Evolutionary conservation across 1,140 invertebrate species (phyloP).

Genomic region (Pygmarrhopalites habei): DNA sequence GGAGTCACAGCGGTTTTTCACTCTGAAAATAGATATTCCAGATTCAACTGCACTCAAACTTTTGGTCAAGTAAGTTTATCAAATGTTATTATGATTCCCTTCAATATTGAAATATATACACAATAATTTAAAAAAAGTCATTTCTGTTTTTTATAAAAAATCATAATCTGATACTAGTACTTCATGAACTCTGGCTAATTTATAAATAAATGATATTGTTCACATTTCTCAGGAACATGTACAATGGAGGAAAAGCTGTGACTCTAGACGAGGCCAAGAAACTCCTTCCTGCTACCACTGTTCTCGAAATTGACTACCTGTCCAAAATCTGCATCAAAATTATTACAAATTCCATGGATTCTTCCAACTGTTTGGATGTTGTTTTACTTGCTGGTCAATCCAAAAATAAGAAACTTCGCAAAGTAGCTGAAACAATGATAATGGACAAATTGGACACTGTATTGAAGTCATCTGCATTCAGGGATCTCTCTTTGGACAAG

Average conservation of each 20-base stretch:
- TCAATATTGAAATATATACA: too few relatives aligned
- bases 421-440: neutral
- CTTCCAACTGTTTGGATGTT: neutral
- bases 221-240: too few relatives aligned
- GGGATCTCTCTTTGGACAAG: neutral
- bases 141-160: too few relatives aligned
- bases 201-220: too few relatives aligned
- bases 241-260: neutral
- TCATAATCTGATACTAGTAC: too few relatives aligned
- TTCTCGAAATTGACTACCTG: neutral
- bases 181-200: too few relatives aligned
- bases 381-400: neutral
- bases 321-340: neutral
- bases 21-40: too few relatives aligned
- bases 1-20: too few relatives aligned
- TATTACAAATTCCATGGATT: neutral
- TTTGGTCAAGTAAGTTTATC: too few relatives aligned
- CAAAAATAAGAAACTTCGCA: neutral
- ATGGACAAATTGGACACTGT: neutral
- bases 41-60: too few relatives aligned
- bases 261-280: neutral
- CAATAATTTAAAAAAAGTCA: too few relatives aligned
- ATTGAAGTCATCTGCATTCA: neutral
- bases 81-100: too few relatives aligned
- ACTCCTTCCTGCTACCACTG: neutral